Evolutionary conservation across 2,888 invertebrate species (phyloP), one percentile per base, ranked within the genome.

Genomic region (Venusia cambrica): DNA sequence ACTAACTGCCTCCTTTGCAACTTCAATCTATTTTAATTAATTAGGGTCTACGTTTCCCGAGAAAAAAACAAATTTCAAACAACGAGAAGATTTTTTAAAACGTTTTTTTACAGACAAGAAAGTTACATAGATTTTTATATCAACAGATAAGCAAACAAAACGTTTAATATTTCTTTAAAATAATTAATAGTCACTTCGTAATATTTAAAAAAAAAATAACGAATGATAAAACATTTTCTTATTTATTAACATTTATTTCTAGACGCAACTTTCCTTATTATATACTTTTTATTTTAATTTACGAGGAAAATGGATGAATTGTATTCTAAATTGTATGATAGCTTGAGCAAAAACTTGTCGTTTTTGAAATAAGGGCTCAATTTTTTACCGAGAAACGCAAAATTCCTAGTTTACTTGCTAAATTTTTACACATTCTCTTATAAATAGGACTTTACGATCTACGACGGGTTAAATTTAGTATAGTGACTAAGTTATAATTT

Each of bases 311-410:
- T n/a, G n/a, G n/a, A n/a, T n/a, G n/a, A n/a, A n/a, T n/a, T n/a
- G n/a, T n/a, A n/a, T n/a, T n/a, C n/a, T n/a, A n/a, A n/a, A n/a
- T n/a, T n/a, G n/a, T n/a, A n/a, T n/a, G n/a, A n/a, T n/a, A n/a
- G n/a, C n/a, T n/a, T n/a, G n/a, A n/a, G n/a, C n/a, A 24, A 29
- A 27, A 44, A 16, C 27, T 37, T 50, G 37, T 46, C 43, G 62
- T 62, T 66, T 73, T 74, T 74, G 74, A 80, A 79, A 78, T 56
- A 9, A 55, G 81, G 81, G 81, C 81, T 81, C 81, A 73, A 56
- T 47, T 60, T 70, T 73, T 57, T 60, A 48, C 56, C 53, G 53
- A 59, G 61, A 69, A 65, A 70, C 69, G 61, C 58, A 41, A 66
- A 30, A 33, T 38, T 42, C 27, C 31, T 37, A 30, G 36, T 16